These are phyloP conservation scores for Unio pictorum DNA, from an alignment of 2,888 invertebrate genomes.

Conservation along the genomic window DNA sequence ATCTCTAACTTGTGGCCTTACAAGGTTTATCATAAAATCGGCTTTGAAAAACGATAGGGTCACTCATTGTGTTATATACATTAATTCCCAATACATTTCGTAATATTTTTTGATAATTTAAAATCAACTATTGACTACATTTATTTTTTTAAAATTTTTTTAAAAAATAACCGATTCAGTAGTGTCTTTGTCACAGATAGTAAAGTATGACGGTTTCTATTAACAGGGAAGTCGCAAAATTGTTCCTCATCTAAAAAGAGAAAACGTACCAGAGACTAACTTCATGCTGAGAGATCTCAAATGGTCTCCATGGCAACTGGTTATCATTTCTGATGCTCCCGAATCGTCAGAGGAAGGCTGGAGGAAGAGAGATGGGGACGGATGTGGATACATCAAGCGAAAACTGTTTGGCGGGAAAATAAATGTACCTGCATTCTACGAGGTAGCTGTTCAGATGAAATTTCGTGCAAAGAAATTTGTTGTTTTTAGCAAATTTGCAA, in stretches of 20 bases:
- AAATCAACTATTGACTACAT: no score
- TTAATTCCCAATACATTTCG: no score
- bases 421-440: slow-evolving; percentile 22
- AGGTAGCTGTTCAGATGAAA: slow-evolving; percentile 20
- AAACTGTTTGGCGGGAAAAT: slow-evolving; percentile 16
- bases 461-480: slow-evolving; percentile 15
- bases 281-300: slow-evolving; percentile 24
- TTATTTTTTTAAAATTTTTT: no score
- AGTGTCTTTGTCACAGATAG: no score
- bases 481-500: slow-evolving; percentile 16
- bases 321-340: slow-evolving; percentile 9
- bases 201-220: not conserved
- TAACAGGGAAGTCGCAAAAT: slow-evolving; percentile 9
- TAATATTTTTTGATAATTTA: no score
- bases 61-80: no score
- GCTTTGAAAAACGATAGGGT: no score
- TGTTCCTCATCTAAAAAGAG: slow-evolving; percentile 17
- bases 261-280: slow-evolving; percentile 27
- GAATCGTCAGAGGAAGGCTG: not conserved
- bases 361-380: slow-evolving; percentile 15
- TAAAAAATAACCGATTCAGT: no score
- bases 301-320: slow-evolving; percentile 37
- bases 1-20: no score
- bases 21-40: no score
- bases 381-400: slow-evolving; percentile 12